These are phyloP conservation scores for Holothuria scabra DNA, from an alignment of 53 echinoderm and acorn worm genomes.

Conservation along the genomic window DNA sequence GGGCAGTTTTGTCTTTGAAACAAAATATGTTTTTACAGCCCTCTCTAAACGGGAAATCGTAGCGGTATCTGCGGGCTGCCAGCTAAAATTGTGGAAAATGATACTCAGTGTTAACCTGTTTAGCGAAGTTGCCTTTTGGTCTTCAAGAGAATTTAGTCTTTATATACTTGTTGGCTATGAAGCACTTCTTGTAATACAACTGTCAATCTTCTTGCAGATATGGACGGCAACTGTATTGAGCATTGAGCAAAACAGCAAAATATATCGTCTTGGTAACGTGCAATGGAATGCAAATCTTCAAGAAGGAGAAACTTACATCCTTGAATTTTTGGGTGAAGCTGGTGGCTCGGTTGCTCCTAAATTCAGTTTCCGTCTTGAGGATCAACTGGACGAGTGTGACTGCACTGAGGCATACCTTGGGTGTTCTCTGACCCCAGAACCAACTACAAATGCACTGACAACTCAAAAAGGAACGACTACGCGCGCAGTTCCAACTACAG, in stretches of 20 bases:
- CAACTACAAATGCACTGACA: too few relatives aligned
- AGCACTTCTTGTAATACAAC: not conserved
- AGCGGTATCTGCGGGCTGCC: too few relatives aligned
- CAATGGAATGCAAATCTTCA: constrained; percentile 46
- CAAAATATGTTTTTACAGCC: too few relatives aligned
- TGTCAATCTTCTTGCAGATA: constrained; percentile 19
- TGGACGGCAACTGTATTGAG: constrained; percentile 37
- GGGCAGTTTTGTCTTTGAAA: too few relatives aligned
- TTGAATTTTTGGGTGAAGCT: constrained; percentile 23
- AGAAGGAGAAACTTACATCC: not conserved
- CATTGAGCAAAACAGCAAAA: constrained; percentile 13
- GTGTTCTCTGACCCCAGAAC: not conserved
- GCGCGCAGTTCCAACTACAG: not conserved
- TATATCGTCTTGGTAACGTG: constrained; percentile 33
- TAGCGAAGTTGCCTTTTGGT: too few relatives aligned
- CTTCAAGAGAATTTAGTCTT: too few relatives aligned
- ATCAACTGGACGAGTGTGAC: not conserved
- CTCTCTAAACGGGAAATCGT: too few relatives aligned
- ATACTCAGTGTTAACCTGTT: too few relatives aligned
- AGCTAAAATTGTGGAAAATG: too few relatives aligned
- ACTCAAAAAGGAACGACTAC: not conserved
- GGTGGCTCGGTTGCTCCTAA: not conserved
- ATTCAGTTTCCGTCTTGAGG: too few relatives aligned
- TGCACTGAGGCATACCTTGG: not conserved
- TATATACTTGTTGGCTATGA: not conserved